phyloP scores from a whole-genome alignment of 2,888 invertebrate genomes.

The Lasioglossum oenotherae region DNA sequence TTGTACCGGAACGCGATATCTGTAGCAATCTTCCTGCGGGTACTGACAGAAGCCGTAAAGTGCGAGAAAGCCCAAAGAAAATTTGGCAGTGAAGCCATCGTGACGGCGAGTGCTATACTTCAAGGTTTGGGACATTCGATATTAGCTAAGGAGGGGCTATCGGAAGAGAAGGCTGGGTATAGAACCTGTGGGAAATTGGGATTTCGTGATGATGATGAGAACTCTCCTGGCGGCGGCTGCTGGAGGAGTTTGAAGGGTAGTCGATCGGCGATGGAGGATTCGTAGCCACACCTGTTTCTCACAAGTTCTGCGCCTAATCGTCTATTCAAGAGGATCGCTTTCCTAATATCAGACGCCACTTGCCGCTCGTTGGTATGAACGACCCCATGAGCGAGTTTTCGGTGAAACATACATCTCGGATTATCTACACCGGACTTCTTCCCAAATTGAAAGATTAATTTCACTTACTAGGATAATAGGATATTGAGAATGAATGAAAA shows the following conservation, averaged over 20 bases:
- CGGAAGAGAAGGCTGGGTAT: slow-evolving; percentile 14
- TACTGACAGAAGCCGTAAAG: neutral
- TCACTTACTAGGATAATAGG: neutral
- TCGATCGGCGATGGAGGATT: slow-evolving; percentile 34
- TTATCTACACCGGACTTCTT: neutral
- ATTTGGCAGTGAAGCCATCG: neutral
- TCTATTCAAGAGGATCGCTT: slow-evolving; percentile 25
- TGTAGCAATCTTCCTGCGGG: neutral
- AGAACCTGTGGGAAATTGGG: slow-evolving; percentile 30
- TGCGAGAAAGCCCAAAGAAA: neutral
- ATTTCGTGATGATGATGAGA: slow-evolving; percentile 34
- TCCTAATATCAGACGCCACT: slow-evolving; percentile 24
- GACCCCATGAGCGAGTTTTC: neutral
- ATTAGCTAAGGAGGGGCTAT: slow-evolving; percentile 23
- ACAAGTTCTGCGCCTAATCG: slow-evolving; percentile 31
- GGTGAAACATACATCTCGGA: neutral
- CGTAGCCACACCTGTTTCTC: slow-evolving; percentile 29
- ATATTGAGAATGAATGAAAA: neutral
- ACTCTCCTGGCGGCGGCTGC: slow-evolving; percentile 5
- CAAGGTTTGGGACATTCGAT: slow-evolving; percentile 6
- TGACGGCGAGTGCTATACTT: neutral
- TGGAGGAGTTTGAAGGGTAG: slow-evolving; percentile 23
- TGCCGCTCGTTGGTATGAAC: neutral
- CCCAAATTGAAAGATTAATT: neutral
- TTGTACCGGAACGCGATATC: no score